Evolutionary conservation across 1,140 invertebrate genomes (phyloP), one percentile per base, ranked within the genome.

Genomic region (Drosophila persimilis): DNA sequence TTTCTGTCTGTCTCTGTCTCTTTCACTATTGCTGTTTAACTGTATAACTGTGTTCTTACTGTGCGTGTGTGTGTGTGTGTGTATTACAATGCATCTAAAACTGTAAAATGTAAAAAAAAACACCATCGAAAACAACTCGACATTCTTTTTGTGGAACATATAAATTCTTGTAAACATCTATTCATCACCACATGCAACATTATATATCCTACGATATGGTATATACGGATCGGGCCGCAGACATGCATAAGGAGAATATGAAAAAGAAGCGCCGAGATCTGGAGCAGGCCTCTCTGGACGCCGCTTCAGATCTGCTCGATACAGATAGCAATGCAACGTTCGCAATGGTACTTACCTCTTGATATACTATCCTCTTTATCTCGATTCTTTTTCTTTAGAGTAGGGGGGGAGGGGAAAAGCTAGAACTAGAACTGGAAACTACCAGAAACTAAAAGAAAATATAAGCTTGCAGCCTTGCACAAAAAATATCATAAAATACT

Each of bases 251-350:
- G 61, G 96, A 98, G 92, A 97, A 96, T 83, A 95, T 97, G 93
- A 97, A 97, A 93, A 97, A 97, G 92, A 95, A 96, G 90, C 94
- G 96, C 73, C 93, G 95, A 70, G 96, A 97, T 93, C 93, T 97
- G 93, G 96, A 97, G 91, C 95, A 96, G 76, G 95, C 95, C 17
- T 95, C 95, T 47, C 94, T 97, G 92, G 96, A 97, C 92, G 95
- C 96, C 26, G 94, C 96, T 20, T 95, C 96, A 9, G 96, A 97
- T 90, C 92, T 96, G 43, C 92, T 97, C 79, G 96, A 97, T 85
- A 95, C 95, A 24, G 96, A 97, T 91, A 96, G 95, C 86, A 94
- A 96, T 83, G 94, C 95, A 44, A 96, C 96, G 53, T 97, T 97
- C 91, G 95, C 95, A 90, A 97, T 97, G 96, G 96, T 97, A 93